phyloP scores from a whole-genome alignment of 92 coral and sea anemone species.

The Siderastrea radians region DNA sequence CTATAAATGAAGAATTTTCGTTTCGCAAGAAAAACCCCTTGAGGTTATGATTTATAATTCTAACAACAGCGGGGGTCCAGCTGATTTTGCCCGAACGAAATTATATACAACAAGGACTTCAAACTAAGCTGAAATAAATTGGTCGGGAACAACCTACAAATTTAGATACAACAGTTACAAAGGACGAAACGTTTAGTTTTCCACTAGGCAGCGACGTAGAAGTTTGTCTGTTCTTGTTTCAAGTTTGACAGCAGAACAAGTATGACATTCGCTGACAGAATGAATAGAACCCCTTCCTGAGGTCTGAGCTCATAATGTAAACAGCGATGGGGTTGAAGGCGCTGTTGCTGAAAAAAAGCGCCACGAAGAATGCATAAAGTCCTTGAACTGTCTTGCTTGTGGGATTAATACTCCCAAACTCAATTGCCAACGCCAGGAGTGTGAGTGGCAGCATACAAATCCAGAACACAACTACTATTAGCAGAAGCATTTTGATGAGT shows the following conservation, averaged over 20 bases:
- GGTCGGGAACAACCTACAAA: too few species aligned
- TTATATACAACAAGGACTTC: not conserved
- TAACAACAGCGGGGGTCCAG: not conserved
- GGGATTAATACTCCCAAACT: conserved; percentile 68
- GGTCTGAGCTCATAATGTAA: conserved; percentile 94
- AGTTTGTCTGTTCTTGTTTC: not conserved
- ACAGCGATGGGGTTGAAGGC: conserved; percentile 96
- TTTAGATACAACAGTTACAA: not conserved
- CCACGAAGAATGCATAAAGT: conserved; percentile 71
- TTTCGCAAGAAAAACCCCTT: not conserved
- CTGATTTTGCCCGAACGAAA: not conserved
- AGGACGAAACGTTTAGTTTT: not conserved
- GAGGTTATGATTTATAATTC: conserved; percentile 4
- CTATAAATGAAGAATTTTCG: not conserved
- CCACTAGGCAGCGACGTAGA: not conserved
- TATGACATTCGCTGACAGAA: conserved; percentile 24
- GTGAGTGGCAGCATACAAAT: conserved; percentile 91
- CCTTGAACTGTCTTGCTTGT: conserved; percentile 47
- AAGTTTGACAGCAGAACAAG: not conserved
- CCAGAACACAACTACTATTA: conserved; percentile 93
- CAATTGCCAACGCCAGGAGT: conserved; percentile 77
- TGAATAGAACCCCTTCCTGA: conserved; percentile 68
- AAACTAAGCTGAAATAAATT: not conserved
- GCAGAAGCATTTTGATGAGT: conserved; percentile 90
- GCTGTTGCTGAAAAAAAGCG: conserved; percentile 93